Evolutionary conservation across 2,797 vertebrate species (phyloP).

Genomic region (Craterocephalus amniculus): DNA sequence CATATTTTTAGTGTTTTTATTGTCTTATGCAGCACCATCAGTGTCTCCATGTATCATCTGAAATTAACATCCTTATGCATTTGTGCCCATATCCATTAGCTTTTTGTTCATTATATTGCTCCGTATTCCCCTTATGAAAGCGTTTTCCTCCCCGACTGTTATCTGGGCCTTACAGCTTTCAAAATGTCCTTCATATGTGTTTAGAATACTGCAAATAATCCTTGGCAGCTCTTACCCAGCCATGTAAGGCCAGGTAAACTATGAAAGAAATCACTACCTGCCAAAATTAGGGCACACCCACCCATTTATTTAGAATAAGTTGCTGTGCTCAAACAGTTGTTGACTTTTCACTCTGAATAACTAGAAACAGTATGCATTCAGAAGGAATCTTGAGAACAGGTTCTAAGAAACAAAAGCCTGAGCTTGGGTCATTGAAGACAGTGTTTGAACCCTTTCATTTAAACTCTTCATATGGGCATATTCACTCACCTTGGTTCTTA

Average conservation of each 20-base stretch:
- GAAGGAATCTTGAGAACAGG: background rate
- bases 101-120: background rate
- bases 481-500: slow-evolving; percentile 1
- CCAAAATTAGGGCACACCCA: too few relatives aligned
- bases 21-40: background rate
- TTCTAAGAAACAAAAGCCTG: background rate
- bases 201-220: too few relatives aligned
- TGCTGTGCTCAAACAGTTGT: background rate
- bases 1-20: background rate
- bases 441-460: slow-evolving; percentile 9
- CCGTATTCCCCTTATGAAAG: background rate
- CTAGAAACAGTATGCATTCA: background rate
- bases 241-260: too few relatives aligned
- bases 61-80: background rate
- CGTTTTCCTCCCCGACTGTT: background rate
- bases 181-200: background rate
- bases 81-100: background rate
- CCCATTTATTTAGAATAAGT: background rate
- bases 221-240: too few relatives aligned
- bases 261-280: too few relatives aligned
- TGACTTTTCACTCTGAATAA: background rate
- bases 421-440: background rate
- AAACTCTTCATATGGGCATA: slow-evolving; percentile 14
- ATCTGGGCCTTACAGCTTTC: background rate
- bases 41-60: background rate